Evolutionary conservation across 2,888 invertebrate genomes (phyloP).

Genomic region (Agrochola macilenta): DNA sequence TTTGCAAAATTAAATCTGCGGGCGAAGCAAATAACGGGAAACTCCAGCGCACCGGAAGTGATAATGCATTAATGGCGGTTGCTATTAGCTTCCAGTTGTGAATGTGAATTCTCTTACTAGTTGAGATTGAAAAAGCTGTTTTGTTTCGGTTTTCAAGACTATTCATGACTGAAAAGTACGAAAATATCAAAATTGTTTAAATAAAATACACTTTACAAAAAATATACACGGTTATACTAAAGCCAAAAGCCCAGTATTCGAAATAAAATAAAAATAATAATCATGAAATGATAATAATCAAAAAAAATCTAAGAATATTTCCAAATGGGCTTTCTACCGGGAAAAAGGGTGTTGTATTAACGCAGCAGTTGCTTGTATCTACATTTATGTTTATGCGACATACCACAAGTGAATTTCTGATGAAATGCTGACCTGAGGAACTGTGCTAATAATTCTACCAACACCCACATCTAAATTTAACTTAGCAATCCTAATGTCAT

Average conservation of each 20-base stretch:
- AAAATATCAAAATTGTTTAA: background rate
- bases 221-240: background rate
- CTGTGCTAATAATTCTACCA: background rate
- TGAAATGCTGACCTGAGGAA: background rate
- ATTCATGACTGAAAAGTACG: background rate
- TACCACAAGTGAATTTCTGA: background rate
- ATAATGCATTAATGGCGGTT: constrained; percentile 82
- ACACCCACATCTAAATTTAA: background rate
- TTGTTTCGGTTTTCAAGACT: background rate
- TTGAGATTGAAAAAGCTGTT: constrained; percentile 18
- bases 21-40: constrained; percentile 62
- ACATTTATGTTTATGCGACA: background rate
- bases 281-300: background rate
- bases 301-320: background rate
- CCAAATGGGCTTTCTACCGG: background rate
- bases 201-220: background rate
- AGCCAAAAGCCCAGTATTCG: background rate
- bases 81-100: constrained; percentile 78
- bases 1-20: constrained; percentile 70
- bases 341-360: background rate
- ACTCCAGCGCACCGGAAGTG: constrained; percentile 80
- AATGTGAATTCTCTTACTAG: constrained; percentile 57
- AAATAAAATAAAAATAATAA: background rate
- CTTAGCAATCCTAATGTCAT: background rate
- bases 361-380: background rate